phyloP scores from a whole-genome alignment of 1,140 invertebrate genomes.

The Pseudachorutes palmiensis region DNA sequence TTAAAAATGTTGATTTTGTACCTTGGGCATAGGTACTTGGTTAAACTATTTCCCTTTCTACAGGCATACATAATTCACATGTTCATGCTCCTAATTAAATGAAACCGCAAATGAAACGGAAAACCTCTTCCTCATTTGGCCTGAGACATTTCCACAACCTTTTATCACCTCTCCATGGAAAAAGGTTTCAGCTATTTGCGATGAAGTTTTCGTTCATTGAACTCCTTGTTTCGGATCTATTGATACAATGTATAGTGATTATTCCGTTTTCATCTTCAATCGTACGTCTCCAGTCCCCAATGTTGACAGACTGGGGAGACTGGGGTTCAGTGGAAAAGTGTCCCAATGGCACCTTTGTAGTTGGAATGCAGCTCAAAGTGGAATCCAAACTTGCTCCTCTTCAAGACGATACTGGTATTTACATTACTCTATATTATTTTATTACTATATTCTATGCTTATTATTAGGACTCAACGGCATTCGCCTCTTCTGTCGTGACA shows the following conservation, averaged over 20 bases:
- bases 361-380: conserved; percentile 27
- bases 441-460: no score
- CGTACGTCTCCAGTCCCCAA: conserved; percentile 18
- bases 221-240: neutral
- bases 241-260: neutral
- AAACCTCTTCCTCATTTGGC: no score
- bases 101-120: no score
- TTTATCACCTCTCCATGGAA: no score
- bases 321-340: conserved; percentile 28
- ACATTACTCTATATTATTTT: no score
- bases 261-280: neutral
- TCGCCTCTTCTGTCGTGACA: conserved; percentile 12
- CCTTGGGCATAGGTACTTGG: no score
- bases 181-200: neutral
- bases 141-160: no score
- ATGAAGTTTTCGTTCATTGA: neutral
- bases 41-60: no score
- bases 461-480: conserved; percentile 32
- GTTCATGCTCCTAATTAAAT: no score
- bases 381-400: conserved; percentile 21
- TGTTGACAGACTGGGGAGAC: conserved; percentile 28
- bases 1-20: no score
- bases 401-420: conserved; percentile 32
- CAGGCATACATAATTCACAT: no score
- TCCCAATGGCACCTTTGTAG: conserved; percentile 16